A percentile compares a stretch with the other conserved stretches of the same genome.
phyloP scores from a whole-genome alignment of 2,113 vertebrate genomes.

The Orycteropus afer region DNA sequence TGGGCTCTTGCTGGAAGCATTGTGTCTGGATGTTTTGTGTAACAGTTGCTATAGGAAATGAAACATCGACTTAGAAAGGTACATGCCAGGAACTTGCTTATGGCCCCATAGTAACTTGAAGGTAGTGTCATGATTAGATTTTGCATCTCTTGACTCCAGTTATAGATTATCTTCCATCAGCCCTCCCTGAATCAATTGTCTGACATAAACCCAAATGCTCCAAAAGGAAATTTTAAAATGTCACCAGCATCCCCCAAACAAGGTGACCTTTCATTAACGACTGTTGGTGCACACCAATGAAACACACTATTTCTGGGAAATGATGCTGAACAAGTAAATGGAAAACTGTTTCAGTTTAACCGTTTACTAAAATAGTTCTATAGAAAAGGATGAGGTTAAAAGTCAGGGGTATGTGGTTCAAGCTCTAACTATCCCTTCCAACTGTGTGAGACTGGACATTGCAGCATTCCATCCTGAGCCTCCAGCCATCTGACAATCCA shows the following conservation, averaged over 20 bases:
- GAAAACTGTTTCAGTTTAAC: not conserved
- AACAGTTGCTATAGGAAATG: rapidly evolving
- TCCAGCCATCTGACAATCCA: not conserved
- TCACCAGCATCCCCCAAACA: not conserved
- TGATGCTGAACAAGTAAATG: not conserved
- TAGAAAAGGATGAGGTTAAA: not conserved
- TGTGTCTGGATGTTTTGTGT: rapidly evolving
- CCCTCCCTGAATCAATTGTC: not conserved
- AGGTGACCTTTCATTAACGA: not conserved
- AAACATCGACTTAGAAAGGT: not conserved
- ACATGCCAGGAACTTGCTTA: rapidly evolving
- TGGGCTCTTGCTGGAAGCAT: not conserved
- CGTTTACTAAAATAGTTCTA: not conserved
- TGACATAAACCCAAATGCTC: not conserved
- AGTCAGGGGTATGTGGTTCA: not conserved
- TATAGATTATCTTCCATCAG: not conserved
- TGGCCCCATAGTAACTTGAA: not conserved
- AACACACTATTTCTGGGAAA: not conserved
- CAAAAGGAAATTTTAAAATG: not conserved
- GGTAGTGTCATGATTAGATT: not conserved
- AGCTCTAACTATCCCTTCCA: not conserved
- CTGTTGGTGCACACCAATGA: not conserved
- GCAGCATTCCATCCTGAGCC: not conserved
- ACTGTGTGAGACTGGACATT: not conserved
- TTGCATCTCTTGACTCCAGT: not conserved